These are phyloP conservation scores for Antheraea mylitta DNA, from an alignment of 1,140 invertebrate species.

Conservation along the genomic window DNA sequence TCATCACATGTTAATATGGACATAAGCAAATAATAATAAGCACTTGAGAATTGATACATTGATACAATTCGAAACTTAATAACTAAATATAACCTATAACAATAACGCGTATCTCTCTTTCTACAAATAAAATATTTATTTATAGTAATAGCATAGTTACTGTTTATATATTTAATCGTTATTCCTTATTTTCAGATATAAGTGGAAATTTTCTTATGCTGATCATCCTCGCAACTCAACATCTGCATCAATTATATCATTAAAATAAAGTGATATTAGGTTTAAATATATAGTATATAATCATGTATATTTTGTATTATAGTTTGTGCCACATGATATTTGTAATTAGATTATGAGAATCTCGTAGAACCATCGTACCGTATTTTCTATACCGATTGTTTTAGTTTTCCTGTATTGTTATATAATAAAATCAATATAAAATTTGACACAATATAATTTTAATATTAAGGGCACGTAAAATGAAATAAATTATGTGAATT, in stretches of 20 bases:
- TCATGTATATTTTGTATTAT: constrained; percentile 77
- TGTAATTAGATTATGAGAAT: constrained; percentile 48
- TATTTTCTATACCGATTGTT: constrained; percentile 65
- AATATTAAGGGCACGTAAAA: constrained; percentile 69
- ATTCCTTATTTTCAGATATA: constrained; percentile 43
- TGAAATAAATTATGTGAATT: constrained; percentile 55
- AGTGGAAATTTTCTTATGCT: constrained; percentile 45
- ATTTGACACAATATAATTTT: constrained; percentile 64
- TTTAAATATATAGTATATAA: constrained; percentile 56
- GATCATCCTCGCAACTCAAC: constrained; percentile 36
- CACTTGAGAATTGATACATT: no score
- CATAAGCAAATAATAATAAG: no score
- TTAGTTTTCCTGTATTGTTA: constrained; percentile 52
- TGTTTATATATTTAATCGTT: background rate
- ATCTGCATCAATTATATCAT: constrained; percentile 66
- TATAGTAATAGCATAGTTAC: no score
- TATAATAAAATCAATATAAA: constrained; percentile 60
- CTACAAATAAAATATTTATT: no score
- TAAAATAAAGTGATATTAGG: constrained; percentile 75
- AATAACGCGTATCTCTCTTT: no score
- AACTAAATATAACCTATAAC: no score
- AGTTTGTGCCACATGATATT: constrained; percentile 66
- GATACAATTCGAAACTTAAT: no score
- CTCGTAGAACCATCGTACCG: constrained; percentile 32
- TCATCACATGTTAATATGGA: no score